These are phyloP conservation scores for Pantherophis alleghaniensis DNA, from an alignment of 2,797 vertebrate genomes.

Conservation along the genomic window DNA sequence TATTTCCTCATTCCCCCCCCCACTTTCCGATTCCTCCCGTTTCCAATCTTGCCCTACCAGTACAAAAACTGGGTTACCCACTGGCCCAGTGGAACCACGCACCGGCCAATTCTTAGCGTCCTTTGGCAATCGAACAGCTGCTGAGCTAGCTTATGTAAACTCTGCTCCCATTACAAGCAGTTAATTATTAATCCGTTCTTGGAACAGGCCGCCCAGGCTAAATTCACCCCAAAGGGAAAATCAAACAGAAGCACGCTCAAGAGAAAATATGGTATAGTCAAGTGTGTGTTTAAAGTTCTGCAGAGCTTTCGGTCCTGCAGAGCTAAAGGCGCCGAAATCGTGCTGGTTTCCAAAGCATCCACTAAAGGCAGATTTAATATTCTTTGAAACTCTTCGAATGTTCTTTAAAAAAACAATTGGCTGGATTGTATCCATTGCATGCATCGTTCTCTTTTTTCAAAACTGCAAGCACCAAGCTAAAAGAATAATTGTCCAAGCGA, in stretches of 20 bases:
- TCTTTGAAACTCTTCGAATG: not conserved
- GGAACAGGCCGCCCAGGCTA: not conserved
- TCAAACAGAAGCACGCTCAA: no score
- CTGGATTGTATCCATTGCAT: not conserved
- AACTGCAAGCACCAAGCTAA: not conserved
- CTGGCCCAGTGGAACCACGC: not conserved
- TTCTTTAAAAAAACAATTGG: not conserved
- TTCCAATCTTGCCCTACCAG: not conserved
- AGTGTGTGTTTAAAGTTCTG: not conserved
- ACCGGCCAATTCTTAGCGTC: not conserved
- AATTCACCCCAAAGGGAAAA: not conserved
- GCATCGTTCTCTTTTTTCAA: not conserved
- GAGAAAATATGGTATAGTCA: not conserved
- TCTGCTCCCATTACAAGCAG: not conserved
- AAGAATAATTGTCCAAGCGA: not conserved
- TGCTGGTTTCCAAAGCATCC: not conserved
- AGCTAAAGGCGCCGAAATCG: no score
- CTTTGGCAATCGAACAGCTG: not conserved
- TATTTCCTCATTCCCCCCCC: fast-evolving
- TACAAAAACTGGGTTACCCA: no score
- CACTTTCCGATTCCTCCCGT: not conserved
- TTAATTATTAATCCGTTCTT: not conserved
- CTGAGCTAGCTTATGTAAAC: not conserved
- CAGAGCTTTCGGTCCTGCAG: not conserved
- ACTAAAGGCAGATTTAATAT: not conserved